These are phyloP conservation scores for Heteromormyrus szaboi DNA, from an alignment of 2,797 vertebrate genomes.

Conservation along the genomic window DNA sequence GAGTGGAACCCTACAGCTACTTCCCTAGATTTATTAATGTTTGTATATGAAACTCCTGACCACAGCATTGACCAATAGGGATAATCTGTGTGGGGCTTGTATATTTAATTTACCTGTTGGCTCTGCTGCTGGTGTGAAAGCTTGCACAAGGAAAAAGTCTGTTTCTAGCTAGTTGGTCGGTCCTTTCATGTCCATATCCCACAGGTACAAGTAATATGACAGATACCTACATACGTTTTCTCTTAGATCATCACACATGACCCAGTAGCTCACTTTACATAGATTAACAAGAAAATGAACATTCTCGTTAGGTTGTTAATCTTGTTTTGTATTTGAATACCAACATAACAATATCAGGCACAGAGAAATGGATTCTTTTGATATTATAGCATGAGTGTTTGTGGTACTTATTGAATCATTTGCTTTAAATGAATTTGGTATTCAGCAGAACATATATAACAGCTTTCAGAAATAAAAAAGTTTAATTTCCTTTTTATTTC, in stretches of 20 bases:
- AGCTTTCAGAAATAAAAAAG: background rate
- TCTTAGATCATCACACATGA: background rate
- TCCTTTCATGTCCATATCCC: slow-evolving; percentile 44
- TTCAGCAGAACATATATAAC: background rate
- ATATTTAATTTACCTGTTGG: background rate
- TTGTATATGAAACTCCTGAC: background rate
- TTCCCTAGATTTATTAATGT: background rate
- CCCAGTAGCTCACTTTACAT: background rate
- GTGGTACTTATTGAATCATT: background rate
- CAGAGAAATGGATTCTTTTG: background rate
- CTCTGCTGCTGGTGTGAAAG: background rate
- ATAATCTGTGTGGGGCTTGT: background rate
- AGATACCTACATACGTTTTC: background rate
- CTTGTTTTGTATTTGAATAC: background rate
- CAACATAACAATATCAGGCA: background rate
- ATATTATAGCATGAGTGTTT: background rate
- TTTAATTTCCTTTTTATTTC: background rate
- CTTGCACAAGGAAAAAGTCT: background rate
- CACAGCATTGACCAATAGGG: background rate
- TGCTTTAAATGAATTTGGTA: background rate
- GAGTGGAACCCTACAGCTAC: background rate
- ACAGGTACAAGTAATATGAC: slow-evolving; percentile 37
- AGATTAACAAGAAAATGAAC: background rate
- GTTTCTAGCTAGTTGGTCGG: slow-evolving; percentile 22
- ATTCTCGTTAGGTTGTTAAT: background rate